Evolutionary conservation across 2,113 vertebrate genomes (phyloP), one percentile per base, ranked within the genome.

Genomic region (Irena cyanogastra): DNA sequence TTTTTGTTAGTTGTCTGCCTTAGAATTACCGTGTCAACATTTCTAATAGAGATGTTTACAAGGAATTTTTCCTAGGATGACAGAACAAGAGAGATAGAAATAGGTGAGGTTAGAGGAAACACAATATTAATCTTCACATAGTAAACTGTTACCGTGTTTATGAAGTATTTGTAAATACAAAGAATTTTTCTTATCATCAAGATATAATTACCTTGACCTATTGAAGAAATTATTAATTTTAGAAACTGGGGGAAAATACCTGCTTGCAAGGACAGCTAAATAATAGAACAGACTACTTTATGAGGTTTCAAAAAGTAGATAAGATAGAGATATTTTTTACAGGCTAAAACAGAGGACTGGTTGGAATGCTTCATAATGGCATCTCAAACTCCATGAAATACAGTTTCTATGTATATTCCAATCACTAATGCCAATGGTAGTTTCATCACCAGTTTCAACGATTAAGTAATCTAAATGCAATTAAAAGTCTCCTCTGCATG

Each of bases 231-330:
- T 0, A 77, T 57, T 83, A 11, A 21, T 86, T 65, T 49, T 33
- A 77, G 45, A 80, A 77, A 64, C 0, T 28, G 8, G 2, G 7
- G 0, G 4, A 6, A 56, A 57, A 42, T 52, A 5, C 4, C 16
- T 60, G 21, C 33, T 84, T 90, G 16, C 9, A 79, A 52, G 16
- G 7, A 33, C 28, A 52, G 22, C 13, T 90, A 49, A 92, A 44
- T 22, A 89, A 12, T 16, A 44, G 11, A 92, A 30, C 2, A 56
- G n/a, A 26, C 17, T 74, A 22, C 11, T 23, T 61, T 31, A 7
- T 16, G 45, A 65, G 1, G 1, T 69, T 89, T 86, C 56, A 61
- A 72, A 83, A 52, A 59, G 24, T 20, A 65, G 12, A 49, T 49
- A 8, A 56, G n/a, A 31, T 11, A 54, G 5, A 60, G 4, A 1